A percentile compares a stretch with the other conserved stretches of the same genome.
These are phyloP conservation scores for Tenualosa ilisha DNA, from an alignment of 2,797 vertebrate genomes.

Conservation along the genomic window DNA sequence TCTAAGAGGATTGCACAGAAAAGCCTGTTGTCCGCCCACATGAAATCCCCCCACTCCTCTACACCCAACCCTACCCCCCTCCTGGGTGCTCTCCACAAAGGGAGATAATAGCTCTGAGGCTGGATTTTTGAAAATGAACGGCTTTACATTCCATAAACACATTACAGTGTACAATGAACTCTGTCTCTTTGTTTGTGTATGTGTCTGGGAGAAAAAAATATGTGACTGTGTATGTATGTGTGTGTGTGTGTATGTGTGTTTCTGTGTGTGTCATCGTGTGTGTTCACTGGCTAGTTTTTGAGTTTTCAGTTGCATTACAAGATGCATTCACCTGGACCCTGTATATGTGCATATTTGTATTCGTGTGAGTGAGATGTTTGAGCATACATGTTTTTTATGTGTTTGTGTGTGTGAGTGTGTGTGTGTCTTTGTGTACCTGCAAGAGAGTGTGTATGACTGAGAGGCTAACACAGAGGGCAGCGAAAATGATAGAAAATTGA, in stretches of 20 bases:
- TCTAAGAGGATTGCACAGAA: slow-evolving; percentile 70
- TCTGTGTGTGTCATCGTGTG: slow-evolving; percentile 27
- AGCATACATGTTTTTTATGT: not conserved
- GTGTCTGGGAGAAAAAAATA: slow-evolving; percentile 13
- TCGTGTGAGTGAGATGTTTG: not conserved
- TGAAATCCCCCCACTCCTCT: slow-evolving; percentile 51
- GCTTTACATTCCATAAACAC: slow-evolving; percentile 57
- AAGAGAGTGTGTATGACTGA: slow-evolving; percentile 45
- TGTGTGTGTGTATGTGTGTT: not conserved
- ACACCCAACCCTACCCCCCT: slow-evolving; percentile 45
- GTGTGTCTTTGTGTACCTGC: not conserved
- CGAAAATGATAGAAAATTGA: not conserved
- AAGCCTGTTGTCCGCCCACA: slow-evolving; percentile 62
- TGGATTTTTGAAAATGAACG: slow-evolving; percentile 60
- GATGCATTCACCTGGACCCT: no score
- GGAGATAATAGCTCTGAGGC: slow-evolving; percentile 67
- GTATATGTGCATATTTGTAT: not conserved
- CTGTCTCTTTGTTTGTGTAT: slow-evolving; percentile 53
- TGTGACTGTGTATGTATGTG: slow-evolving; percentile 21
- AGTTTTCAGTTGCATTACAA: not conserved
- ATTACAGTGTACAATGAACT: slow-evolving; percentile 58
- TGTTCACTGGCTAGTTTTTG: not conserved
- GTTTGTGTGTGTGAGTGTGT: not conserved
- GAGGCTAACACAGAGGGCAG: slow-evolving; percentile 32
- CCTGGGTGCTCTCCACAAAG: slow-evolving; percentile 52